Evolutionary conservation across 2,113 vertebrate genomes (phyloP).

Genomic region (Xiphias gladius): DNA sequence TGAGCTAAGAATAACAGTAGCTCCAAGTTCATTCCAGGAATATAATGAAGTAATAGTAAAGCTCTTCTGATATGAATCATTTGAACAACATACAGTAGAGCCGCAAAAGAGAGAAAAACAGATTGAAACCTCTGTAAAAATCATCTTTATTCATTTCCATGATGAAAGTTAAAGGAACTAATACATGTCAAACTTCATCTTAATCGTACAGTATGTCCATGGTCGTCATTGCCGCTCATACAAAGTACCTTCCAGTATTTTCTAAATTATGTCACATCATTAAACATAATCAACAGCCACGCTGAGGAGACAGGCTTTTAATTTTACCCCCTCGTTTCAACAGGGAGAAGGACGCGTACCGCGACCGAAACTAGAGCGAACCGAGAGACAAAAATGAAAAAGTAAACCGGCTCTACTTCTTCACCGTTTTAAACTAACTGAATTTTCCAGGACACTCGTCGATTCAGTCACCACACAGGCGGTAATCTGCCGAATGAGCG

Average conservation of each 20-base stretch:
- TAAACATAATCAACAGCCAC: background rate
- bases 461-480: conserved; percentile 1
- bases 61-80: conserved; percentile 13
- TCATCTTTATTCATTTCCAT: conserved; percentile 63
- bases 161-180: conserved; percentile 39
- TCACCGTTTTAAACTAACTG: background rate
- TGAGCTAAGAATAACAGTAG: conserved; percentile 23
- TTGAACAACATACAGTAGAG: background rate
- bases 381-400: background rate
- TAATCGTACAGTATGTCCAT: background rate
- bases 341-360: background rate
- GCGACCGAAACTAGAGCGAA: background rate
- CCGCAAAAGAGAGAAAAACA: background rate
- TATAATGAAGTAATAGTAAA: conserved; percentile 25
- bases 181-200: conserved; percentile 25
- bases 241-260: background rate
- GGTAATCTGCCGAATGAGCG: background rate
- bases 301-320: background rate
- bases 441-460: background rate
- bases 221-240: background rate
- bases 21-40: conserved; percentile 23
- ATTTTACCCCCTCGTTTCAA: background rate
- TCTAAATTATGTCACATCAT: background rate
- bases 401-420: background rate
- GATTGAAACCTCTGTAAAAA: conserved; percentile 15